Conservation (phyloP, 2,113 vertebrate species). For the Perca flavescens region DNA sequence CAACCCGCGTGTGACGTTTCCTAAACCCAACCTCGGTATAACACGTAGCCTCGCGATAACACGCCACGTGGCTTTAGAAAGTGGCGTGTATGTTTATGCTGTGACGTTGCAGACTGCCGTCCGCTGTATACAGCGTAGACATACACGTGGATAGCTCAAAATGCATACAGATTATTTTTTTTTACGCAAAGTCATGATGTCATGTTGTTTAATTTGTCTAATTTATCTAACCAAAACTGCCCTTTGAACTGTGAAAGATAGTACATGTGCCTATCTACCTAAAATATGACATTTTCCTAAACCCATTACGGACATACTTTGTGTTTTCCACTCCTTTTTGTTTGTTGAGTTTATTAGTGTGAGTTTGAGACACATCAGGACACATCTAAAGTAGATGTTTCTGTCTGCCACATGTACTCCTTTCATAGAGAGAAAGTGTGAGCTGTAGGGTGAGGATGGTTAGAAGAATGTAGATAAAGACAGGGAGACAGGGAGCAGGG, state of each 20-base stretch:
- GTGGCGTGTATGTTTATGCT: too few species aligned
- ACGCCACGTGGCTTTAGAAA: too few species aligned
- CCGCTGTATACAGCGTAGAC: too few species aligned
- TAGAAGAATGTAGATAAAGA: slow-evolving; percentile 39
- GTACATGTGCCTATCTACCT: neutral
- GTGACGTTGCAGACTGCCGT: too few species aligned
- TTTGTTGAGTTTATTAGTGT: neutral
- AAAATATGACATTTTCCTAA: neutral
- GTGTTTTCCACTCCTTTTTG: neutral
- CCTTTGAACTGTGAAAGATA: neutral
- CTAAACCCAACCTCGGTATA: too few species aligned
- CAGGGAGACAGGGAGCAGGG: slow-evolving; percentile 1
- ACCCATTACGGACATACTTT: neutral
- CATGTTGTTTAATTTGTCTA: neutral
- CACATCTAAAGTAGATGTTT: neutral
- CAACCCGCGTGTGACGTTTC: too few species aligned
- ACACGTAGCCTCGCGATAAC: too few species aligned
- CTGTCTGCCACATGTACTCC: neutral
- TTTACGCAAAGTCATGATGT: too few species aligned
- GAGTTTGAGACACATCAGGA: neutral
- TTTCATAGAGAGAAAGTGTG: neutral
- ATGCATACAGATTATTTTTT: too few species aligned
- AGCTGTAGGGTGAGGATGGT: neutral
- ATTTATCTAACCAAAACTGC: neutral
- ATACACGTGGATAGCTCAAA: too few species aligned